Conservation (phyloP, 2,888 invertebrate species). For the Mayetiola destructor region DNA sequence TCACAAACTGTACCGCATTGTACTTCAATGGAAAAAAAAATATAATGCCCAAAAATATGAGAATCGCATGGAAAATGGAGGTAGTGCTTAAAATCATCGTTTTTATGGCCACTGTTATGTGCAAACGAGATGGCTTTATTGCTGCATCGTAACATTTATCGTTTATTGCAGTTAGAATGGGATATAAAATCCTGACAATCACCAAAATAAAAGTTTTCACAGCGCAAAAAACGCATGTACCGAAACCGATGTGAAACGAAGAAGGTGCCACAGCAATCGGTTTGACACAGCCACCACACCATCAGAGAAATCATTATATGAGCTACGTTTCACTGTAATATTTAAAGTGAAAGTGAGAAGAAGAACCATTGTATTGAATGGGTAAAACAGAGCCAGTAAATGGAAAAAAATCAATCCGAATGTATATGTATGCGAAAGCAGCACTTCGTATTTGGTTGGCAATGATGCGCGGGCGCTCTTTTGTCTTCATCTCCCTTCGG, state of each 20-base stretch:
- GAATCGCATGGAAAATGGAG: not conserved
- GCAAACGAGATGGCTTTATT: slow-evolving; percentile 36
- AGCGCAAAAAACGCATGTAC: slow-evolving; percentile 1
- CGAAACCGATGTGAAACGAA: not conserved
- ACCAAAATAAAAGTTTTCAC: not conserved
- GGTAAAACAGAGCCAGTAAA: too few relatives aligned
- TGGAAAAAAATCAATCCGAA: too few relatives aligned
- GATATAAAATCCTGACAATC: slow-evolving; percentile 32
- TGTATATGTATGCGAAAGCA: too few relatives aligned
- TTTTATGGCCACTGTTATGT: slow-evolving; percentile 34
- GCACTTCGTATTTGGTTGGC: too few relatives aligned
- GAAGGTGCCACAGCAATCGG: not conserved
- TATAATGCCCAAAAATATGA: not conserved
- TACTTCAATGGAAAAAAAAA: too few relatives aligned
- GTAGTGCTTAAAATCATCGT: slow-evolving; percentile 16
- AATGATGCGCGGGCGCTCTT: too few relatives aligned
- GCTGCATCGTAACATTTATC: slow-evolving; percentile 27
- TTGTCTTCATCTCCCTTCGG: too few relatives aligned
- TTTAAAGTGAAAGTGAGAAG: slow-evolving; percentile 1
- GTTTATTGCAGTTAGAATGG: slow-evolving; percentile 29
- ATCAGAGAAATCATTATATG: too few relatives aligned
- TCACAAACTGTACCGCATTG: too few relatives aligned
- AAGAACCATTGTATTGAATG: too few relatives aligned
- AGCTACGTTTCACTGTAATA: too few relatives aligned
- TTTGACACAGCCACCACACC: too few relatives aligned